Base-by-base conservation (phyloP, 2,113 vertebrate species). In the Eublepharis macularius region DNA sequence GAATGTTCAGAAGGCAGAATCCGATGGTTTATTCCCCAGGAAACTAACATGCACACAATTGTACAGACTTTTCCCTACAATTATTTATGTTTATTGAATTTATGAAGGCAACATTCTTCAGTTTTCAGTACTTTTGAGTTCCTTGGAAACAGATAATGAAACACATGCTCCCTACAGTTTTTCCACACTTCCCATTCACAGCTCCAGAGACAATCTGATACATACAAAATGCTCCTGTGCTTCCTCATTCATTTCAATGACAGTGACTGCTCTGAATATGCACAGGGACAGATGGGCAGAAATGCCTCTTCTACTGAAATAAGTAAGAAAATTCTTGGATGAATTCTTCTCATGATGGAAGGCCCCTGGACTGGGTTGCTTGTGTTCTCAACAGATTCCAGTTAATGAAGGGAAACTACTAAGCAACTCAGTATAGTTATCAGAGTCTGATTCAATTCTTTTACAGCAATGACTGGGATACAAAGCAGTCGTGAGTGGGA, bases 11-110 rank as follows among this genome's bases (percentile, higher is more conserved):
- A 88, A 91, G 89, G 90, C 41, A 0, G 0, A 87, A 85, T 84
- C 82, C 72, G 93, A 92, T 29, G 49, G 73, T 69, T 90, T 70
- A n/a, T 87, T 91, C 80, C 91, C 87, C 47, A 34, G 88, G 81
- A 92, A 88, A 73, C 39, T 0, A 19, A 70, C 34, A 47, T 17
- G 4, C 17, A 34, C 16, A 19, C 0, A 0, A 82, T 54, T 94
- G 89, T 29, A 29, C 81, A 77, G 39, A 69, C 85, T 89, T 0
- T 9, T 12, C 68, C 21, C 68, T 77, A 21, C 68, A 77, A 45
- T 92, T 89, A 76, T 47, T 93, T 83, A 91, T 39, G 47, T 63
- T 86, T 87, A 60, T 47, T 84, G 80, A 85, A 68, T 86, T 60
- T 83, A 88, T 74, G 36, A 90, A 92, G 88, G 81, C 92, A 86